Evolutionary conservation across 2,113 vertebrate species (phyloP), one percentile per base, ranked within the genome.

Genomic region (Donacobius atricapilla): DNA sequence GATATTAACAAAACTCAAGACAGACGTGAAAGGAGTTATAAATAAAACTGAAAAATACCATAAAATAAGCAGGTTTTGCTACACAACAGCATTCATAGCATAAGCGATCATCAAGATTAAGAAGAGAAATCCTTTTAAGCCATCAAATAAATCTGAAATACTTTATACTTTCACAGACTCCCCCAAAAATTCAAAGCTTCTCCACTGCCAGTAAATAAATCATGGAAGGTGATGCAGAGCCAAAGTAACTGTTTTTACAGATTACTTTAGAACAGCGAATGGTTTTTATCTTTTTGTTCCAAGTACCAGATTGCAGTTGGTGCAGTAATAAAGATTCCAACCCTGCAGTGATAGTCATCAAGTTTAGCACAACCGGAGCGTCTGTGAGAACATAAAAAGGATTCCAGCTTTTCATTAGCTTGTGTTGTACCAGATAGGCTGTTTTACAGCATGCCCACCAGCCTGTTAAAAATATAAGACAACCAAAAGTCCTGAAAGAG

Each of bases 301-400:
- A 96, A 96, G 95, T 93, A 97, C 86, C 96, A 97, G 97, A 97
- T 94, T 97, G 96, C 97, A 97, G 96, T 97, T 96, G 95, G 95
- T 97, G 95, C 93, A 87, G 96, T 96, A 96, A 97, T 97, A 97
- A 97, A 97, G 96, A 97, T 97, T 97, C 96, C 97, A 97, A 90
- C 84, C 95, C 94, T 68, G 47, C 93, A 96, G 97, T 97, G 95
- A 97, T 97, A 95, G 96, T 94, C 95, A 95, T 97, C 97, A 96
- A 94, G 89, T 96, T 97, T 91, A 97, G 91, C 97, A 96, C 94
- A 96, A 97, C 87, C 19, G 45, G 85, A 97, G 91, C 5, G 21
- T 88, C 94, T 97, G 95, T 91, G 94, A 97, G 95, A 90, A 97
- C 96, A 97, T 97, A 96, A 97, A 97, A 97, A 97, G 96, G 96